A percentile compares a stretch with the other conserved stretches of the same genome.
Evolutionary conservation across 2,797 vertebrate species (phyloP).

Genomic region (Staurois parvus): DNA sequence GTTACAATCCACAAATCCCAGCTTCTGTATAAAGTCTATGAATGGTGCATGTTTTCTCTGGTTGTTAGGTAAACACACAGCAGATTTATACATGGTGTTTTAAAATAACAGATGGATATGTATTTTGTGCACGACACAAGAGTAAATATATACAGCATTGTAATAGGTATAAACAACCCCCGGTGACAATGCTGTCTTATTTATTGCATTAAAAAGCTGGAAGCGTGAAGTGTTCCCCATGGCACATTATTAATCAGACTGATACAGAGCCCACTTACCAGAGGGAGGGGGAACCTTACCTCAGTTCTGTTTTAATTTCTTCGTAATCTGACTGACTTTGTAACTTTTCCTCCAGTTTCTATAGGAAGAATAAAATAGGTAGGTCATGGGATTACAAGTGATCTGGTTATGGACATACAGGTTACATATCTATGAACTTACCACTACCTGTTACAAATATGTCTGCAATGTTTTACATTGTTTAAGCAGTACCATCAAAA

Average conservation of each 20-base stretch:
- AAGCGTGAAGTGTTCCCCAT: conserved; percentile 32
- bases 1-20: not conserved
- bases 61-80: not conserved
- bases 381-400: not conserved
- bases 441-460: not conserved
- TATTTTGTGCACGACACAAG: conserved; percentile 30
- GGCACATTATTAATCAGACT: conserved; percentile 42
- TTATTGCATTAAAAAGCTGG: conserved; percentile 49
- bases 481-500: not conserved
- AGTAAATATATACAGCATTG: conserved; percentile 44
- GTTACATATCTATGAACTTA: not conserved
- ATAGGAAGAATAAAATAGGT: not conserved
- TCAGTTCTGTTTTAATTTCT: conserved; percentile 98
- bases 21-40: not conserved
- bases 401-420: not conserved
- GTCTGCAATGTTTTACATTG: not conserved
- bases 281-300: conserved; percentile 74
- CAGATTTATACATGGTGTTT: conserved; percentile 30
- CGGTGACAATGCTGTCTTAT: conserved; percentile 44
- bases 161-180: conserved; percentile 46
- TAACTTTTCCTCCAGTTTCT: conserved; percentile 96
- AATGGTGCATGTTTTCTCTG: not conserved
- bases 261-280: conserved; percentile 12
- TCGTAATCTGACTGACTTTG: conserved; percentile 94
- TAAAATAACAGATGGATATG: conserved; percentile 42